A percentile compares a stretch with the other conserved stretches of the same genome.
phyloP scores from a whole-genome alignment of 2,888 invertebrate genomes.

The Andrena fulva region DNA sequence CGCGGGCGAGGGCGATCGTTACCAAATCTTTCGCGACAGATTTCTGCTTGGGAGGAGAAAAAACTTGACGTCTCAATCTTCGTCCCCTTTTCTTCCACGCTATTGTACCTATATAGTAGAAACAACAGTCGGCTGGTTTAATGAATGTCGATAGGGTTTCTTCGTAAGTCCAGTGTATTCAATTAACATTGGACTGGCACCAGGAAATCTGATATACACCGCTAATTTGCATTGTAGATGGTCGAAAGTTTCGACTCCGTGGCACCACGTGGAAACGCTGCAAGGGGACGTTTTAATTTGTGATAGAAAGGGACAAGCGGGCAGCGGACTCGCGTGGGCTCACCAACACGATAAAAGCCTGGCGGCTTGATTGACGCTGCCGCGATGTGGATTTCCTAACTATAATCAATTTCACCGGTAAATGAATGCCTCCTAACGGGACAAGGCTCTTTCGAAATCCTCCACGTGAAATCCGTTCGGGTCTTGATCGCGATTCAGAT shows the following conservation, averaged over 20 bases:
- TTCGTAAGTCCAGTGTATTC: background rate
- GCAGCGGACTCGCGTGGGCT: conserved; percentile 56
- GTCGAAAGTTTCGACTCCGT: conserved; percentile 6
- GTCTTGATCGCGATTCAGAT: conserved; percentile 39
- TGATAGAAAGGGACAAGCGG: conserved; percentile 20
- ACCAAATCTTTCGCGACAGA: conserved; percentile 1
- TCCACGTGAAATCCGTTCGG: conserved; percentile 21
- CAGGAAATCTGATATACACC: background rate
- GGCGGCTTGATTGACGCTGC: conserved; percentile 56
- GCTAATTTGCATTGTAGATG: conserved; percentile 7
- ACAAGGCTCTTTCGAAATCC: conserved; percentile 53
- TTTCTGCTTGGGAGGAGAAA: background rate
- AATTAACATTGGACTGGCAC: conserved; percentile 2
- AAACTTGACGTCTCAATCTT: conserved; percentile 9
- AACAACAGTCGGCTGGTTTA: background rate
- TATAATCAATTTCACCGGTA: conserved; percentile 65
- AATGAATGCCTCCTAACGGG: conserved; percentile 55
- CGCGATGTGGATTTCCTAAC: conserved; percentile 54
- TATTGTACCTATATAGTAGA: background rate
- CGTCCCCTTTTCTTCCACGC: background rate
- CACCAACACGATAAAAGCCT: conserved; percentile 57
- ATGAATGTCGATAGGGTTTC: background rate
- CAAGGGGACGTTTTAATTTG: conserved; percentile 42
- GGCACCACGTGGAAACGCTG: background rate
- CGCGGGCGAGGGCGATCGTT: background rate